These are phyloP conservation scores for Acrobasis consociella DNA, from an alignment of 2,888 invertebrate genomes.

Conservation along the genomic window DNA sequence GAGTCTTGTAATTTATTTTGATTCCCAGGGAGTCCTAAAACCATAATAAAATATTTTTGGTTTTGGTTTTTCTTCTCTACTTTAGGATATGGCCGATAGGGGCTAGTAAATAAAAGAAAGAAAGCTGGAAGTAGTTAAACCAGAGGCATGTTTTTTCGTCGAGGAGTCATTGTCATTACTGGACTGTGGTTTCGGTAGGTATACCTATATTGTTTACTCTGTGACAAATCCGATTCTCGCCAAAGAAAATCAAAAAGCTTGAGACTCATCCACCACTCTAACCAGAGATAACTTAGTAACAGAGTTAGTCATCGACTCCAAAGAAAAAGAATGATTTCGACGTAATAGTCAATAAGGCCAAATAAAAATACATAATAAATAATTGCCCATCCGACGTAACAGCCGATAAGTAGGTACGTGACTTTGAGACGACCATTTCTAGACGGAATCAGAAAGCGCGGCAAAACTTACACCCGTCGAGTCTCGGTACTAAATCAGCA, in stretches of 20 bases:
- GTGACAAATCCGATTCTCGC: not conserved
- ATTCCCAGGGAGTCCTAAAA: too few species aligned
- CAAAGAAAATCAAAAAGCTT: not conserved
- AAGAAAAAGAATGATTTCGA: constrained; percentile 1
- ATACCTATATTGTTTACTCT: not conserved
- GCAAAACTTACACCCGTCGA: constrained; percentile 53
- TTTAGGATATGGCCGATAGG: too few species aligned
- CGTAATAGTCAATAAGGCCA: constrained; percentile 40
- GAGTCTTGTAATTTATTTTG: too few species aligned
- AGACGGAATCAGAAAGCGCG: constrained; percentile 80
- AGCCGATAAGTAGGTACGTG: constrained; percentile 67
- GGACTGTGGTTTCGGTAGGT: too few species aligned
- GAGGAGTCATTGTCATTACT: too few species aligned
- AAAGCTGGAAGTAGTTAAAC: too few species aligned
- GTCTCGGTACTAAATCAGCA: constrained; percentile 32
- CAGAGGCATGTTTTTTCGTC: too few species aligned
- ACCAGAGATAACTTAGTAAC: constrained; percentile 2
- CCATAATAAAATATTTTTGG: too few species aligned
- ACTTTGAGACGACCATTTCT: constrained; percentile 67
- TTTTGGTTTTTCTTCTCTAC: too few species aligned
- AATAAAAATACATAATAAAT: constrained; percentile 63
- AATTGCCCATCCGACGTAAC: constrained; percentile 70
- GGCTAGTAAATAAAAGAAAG: too few species aligned
- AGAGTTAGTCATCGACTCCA: not conserved
- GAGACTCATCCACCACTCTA: not conserved